Evolutionary conservation across 2,113 vertebrate species (phyloP).

Genomic region (Centrocercus urophasianus): DNA sequence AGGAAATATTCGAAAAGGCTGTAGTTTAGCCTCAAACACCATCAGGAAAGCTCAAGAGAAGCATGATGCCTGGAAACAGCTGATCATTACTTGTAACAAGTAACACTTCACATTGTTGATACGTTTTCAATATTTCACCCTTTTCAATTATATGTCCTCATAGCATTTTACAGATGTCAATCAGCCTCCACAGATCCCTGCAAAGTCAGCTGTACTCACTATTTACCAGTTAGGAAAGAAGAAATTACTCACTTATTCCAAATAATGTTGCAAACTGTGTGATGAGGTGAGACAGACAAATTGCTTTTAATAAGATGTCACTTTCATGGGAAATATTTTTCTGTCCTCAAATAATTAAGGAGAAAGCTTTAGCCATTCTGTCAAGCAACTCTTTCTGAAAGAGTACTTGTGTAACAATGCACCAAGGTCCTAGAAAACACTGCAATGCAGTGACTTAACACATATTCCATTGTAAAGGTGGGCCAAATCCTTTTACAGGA

Average conservation of each 20-base stretch:
- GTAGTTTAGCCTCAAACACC: not conserved
- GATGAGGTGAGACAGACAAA: not conserved
- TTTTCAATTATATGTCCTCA: not conserved
- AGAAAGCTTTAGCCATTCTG: not conserved
- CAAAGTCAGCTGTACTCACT: not conserved
- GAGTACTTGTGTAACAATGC: not conserved
- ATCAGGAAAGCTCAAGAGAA: not conserved
- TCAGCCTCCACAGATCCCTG: not conserved
- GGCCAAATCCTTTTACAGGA: not conserved
- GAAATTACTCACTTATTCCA: not conserved
- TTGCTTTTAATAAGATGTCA: not conserved
- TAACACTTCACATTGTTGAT: not conserved
- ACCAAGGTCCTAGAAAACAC: conserved; percentile 5
- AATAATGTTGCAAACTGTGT: not conserved
- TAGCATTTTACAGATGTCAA: not conserved
- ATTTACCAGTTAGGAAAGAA: not conserved
- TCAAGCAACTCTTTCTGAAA: not conserved
- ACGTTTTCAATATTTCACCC: not conserved
- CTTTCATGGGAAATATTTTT: not conserved
- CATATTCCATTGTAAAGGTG: not conserved
- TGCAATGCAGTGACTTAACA: conserved; percentile 34
- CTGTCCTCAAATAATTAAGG: not conserved
- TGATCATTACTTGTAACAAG: not conserved
- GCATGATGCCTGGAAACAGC: not conserved
- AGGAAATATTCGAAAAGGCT: not conserved